Base-by-base conservation (phyloP, 1,140 invertebrate genomes). In the Sycophaga agraensis region DNA sequence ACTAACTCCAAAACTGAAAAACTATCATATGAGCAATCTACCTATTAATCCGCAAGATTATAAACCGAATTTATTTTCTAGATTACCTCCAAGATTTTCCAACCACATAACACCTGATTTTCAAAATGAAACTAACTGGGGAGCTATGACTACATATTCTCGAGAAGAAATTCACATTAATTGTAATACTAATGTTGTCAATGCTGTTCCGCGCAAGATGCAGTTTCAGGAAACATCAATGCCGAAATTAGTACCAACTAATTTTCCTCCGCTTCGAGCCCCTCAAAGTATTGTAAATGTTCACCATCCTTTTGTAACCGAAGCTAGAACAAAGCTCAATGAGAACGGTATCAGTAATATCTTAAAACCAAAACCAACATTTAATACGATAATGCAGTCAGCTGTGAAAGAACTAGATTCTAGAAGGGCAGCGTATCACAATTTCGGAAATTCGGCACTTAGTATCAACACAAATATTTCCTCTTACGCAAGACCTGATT, bases 201-300 rank as follows among this genome's bases (percentile, higher is more conserved):
- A 69, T 4, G 22, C 59, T 0, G 16, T 68, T 1, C 61, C 55
- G 12, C 62, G 69, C 12, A 76, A 76, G 22, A 61, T 53, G 7
- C 24, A 70, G 19, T 71, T 72, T n/a, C 68, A 73, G 35, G 66
- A 72, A 24, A 68, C 59, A 46, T 19, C 53, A 9, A 9, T 53
- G 2, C 45, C 67, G 16, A 75, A 75, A 58, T 66, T 68, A 49
- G 59, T 70, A 7, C 68, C 69, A 7, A 63, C 68, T 2, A 77
- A 75, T 62, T 77, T 75, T 35, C 73, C 75, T 2, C 72, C 72
- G 7, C 21, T 77, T 24, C 66, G 72, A 3, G 73, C 73, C 0
- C 73, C 73, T 1, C 75, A 74, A 45, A 75, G 72, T 24, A 73
- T 75, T 26, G 72, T 76, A 1, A 74, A 75, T 35, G 69, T 73